Conservation (phyloP, 2,113 vertebrate species). For the Zeus faber region DNA sequence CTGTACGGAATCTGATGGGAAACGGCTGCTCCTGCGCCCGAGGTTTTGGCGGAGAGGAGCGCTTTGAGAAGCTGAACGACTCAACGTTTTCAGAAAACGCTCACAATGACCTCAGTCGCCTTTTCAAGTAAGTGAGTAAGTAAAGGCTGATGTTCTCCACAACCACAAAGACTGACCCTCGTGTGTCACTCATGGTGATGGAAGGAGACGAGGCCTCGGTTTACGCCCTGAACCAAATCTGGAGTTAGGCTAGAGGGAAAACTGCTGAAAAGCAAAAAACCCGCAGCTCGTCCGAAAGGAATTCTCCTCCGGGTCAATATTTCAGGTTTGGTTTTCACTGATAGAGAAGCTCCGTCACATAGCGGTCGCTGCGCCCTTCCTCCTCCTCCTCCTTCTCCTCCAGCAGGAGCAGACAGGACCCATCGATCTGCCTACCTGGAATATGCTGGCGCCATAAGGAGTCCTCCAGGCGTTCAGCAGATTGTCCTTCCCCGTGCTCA, state of each 20-base stretch:
- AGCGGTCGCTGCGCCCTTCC: constrained; percentile 67
- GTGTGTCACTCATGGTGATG: no score
- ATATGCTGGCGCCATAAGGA: constrained; percentile 99
- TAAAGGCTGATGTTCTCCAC: no score
- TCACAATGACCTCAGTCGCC: no score
- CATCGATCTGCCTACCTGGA: constrained; percentile 86
- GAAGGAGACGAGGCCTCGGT: constrained; percentile 39
- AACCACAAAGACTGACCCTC: no score
- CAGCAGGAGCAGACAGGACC: constrained; percentile 50
- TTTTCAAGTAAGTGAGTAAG: constrained; percentile 26
- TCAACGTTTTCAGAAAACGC: no score
- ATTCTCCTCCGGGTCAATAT: constrained; percentile 62
- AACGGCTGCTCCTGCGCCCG: no score
- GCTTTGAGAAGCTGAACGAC: no score
- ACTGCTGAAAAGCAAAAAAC: constrained; percentile 27
- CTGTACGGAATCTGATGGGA: no score
- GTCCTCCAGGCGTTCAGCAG: constrained; percentile 98
- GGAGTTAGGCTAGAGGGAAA: constrained; percentile 51
- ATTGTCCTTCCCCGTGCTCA: constrained; percentile 98
- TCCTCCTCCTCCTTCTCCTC: no score
- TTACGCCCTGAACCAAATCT: constrained; percentile 32
- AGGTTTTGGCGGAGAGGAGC: no score
- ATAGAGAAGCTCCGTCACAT: constrained; percentile 60
- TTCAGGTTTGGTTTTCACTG: constrained; percentile 69
- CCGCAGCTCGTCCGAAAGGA: constrained; percentile 35